Percentiles rank a stretch among this genome's conserved stretches.
Evolutionary conservation across 1,140 invertebrate genomes (phyloP).

Genomic region (Meloidogyne hapla): DNA sequence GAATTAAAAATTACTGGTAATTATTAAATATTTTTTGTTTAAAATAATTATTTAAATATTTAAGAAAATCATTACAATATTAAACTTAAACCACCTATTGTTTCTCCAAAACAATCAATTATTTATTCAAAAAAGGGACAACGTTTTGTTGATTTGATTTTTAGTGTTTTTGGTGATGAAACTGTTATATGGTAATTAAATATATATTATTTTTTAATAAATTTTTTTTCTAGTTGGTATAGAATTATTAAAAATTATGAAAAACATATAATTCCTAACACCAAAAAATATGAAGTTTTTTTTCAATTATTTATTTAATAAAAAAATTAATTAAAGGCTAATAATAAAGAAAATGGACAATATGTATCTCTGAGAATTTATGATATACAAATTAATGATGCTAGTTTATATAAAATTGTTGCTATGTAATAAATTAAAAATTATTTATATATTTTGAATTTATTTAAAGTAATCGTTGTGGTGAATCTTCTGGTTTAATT

Average conservation of each 20-base stretch:
- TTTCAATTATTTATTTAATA: neutral
- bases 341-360: constrained; percentile 21
- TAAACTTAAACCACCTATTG: neutral
- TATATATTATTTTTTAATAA: neutral
- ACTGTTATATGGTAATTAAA: constrained; percentile 19
- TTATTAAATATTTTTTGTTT: neutral
- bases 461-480: constrained; percentile 21
- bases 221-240: constrained; percentile 15
- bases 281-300: constrained; percentile 24
- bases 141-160: constrained; percentile 22
- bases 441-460: neutral
- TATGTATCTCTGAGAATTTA: constrained; percentile 20
- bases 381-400: constrained; percentile 16
- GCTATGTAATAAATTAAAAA: constrained; percentile 17
- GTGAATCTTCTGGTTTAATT: constrained; percentile 19
- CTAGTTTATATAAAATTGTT: constrained; percentile 16
- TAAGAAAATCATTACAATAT: neutral
- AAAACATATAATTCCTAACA: constrained; percentile 18
- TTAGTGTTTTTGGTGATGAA: constrained; percentile 16
- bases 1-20: constrained; percentile 21
- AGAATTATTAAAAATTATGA: constrained; percentile 4
- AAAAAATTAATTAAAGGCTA: constrained; percentile 1
- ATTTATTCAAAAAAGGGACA: neutral
- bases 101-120: neutral
- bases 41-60: no score